Conservation (phyloP, 2,888 invertebrate genomes). For the Patella depressa region DNA sequence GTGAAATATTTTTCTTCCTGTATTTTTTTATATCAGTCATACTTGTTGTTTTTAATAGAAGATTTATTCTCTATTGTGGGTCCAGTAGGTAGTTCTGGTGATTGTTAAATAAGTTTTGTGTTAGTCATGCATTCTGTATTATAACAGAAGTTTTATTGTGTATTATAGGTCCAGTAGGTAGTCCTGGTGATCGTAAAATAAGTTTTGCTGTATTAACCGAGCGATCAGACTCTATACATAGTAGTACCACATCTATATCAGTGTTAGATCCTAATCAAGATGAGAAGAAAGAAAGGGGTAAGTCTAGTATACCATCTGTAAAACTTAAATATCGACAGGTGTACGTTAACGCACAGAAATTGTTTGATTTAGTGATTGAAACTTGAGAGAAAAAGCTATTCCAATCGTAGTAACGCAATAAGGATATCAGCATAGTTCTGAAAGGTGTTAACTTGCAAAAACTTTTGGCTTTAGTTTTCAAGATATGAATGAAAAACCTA, state of each 20-base stretch:
- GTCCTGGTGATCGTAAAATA: slow-evolving; percentile 70
- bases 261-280: slow-evolving; percentile 43
- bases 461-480: no score
- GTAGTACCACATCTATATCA: slow-evolving; percentile 68
- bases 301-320: not conserved
- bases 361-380: no score
- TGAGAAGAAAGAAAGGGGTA: slow-evolving; percentile 41
- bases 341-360: no score
- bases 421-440: no score
- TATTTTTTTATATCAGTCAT: no score
- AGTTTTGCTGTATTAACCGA: slow-evolving; percentile 71
- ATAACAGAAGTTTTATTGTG: not conserved
- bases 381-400: no score
- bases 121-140: not conserved
- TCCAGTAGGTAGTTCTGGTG: slow-evolving; percentile 65
- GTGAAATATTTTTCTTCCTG: no score
- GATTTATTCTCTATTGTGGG: slow-evolving; percentile 14
- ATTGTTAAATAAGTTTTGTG: slow-evolving; percentile 70
- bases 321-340: no score
- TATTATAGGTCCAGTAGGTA: slow-evolving; percentile 50
- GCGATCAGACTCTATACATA: slow-evolving; percentile 69
- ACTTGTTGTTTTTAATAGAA: no score
- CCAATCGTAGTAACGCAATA: no score
- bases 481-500: no score
- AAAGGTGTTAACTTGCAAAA: no score